Conservation (phyloP, 2,113 vertebrate genomes). For the Anthoscopus minutus region DNA sequence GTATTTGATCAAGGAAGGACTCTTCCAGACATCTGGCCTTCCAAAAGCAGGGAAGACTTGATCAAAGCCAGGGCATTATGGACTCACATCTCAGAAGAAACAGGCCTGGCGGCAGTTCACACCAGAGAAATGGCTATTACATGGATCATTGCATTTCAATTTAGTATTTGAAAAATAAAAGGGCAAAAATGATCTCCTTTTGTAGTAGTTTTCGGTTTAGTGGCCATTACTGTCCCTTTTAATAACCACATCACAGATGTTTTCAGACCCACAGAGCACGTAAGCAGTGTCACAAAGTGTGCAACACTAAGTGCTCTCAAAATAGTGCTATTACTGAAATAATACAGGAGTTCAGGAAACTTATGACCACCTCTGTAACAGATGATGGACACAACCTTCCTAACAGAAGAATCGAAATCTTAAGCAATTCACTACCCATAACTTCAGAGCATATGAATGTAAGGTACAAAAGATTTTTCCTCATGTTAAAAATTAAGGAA, state of each 20-base stretch:
- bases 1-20: background rate
- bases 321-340: background rate
- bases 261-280: background rate
- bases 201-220: background rate
- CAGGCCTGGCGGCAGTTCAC: background rate
- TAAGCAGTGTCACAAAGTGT: fast-evolving
- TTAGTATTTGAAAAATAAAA: background rate
- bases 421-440: background rate
- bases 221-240: background rate
- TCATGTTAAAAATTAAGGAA: background rate
- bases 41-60: background rate
- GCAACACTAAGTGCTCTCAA: background rate
- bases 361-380: background rate
- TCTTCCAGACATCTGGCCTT: background rate
- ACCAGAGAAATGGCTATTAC: background rate
- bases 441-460: background rate
- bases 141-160: background rate
- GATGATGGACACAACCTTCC: background rate
- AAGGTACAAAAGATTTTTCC: background rate
- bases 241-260: background rate
- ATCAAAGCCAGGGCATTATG: background rate
- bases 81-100: background rate
- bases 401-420: background rate
- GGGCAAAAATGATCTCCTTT: background rate
- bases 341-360: background rate